Evolutionary conservation across 64 coral and sea anemone genomes (phyloP), one percentile per base, ranked within the genome.

Genomic region (Trachythela sp.): DNA sequence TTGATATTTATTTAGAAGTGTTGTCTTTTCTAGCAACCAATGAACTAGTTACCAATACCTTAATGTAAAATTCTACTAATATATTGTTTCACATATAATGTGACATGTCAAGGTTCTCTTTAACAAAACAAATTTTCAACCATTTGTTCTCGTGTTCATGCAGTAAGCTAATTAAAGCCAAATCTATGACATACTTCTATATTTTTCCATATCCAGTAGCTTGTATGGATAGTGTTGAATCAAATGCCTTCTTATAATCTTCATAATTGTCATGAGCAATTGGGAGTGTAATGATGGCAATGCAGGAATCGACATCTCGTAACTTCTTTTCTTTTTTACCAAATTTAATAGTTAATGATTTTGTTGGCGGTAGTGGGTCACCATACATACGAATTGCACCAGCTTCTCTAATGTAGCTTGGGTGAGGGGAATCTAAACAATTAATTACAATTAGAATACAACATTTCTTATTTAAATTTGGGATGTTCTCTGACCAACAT

Each of bases 1-100:
- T 59, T 59, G 54, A 59, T n/a, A 59, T 59, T n/a, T 59, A 59
- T 59, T 59, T 59, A 59, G 54, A 59, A 59, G 54, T 59, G 15
- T n/a, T 59, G 54, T 59, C 54, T 59, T 59, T 59, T 14, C 2
- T 59, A n/a, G 54, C 54, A 59, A 59, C 4, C 48, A 9, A 9
- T 9, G 48, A 49, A 49, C 15, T 6, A 49, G 7, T n/a, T n/a
- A n/a, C n/a, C n/a, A n/a, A n/a, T n/a, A n/a, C n/a, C n/a, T 45
- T 45, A 45, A 45, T 45, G 11, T 45, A 45, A 45, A 45, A 6
- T 45, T 45, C 42, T 11, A 45, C 42, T 45, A 45, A 45, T 45
- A 45, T 45, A 6, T 11, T 6, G 42, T 45, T 4, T 45, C 42
- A 45, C n/a, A n/a, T n/a, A n/a, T n/a, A n/a, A n/a, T n/a, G n/a